These are phyloP conservation scores for Laticauda colubrina DNA, from an alignment of 2,113 vertebrate genomes.

Conservation along the genomic window DNA sequence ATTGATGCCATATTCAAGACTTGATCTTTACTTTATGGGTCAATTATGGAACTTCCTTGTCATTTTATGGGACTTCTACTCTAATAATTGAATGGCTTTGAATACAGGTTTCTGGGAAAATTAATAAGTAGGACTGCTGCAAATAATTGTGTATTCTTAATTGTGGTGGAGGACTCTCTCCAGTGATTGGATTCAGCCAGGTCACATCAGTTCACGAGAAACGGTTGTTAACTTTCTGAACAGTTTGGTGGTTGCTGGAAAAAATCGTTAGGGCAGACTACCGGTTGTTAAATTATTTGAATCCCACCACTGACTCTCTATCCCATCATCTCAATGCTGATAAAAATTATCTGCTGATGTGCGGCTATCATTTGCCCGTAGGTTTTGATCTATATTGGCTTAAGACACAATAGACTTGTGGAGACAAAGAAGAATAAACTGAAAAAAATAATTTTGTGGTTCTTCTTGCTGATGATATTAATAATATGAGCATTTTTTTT, in stretches of 20 bases:
- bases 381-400: not conserved
- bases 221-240: too few species aligned
- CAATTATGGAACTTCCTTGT: not conserved
- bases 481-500: not conserved
- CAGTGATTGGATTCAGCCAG: too few species aligned
- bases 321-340: not conserved
- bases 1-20: too few species aligned
- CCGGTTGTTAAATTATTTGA: too few species aligned
- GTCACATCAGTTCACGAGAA: fast-evolving
- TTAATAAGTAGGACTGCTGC: not conserved
- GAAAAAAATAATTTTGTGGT: not conserved
- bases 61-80: not conserved
- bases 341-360: not conserved
- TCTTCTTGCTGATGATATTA: not conserved
- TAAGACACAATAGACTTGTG: not conserved
- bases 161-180: too few species aligned
- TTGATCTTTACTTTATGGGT: not conserved
- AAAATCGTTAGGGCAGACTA: too few species aligned
- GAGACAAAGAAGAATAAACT: too few species aligned
- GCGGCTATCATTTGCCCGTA: not conserved
- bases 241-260: too few species aligned
- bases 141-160: not conserved
- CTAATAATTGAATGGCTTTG: not conserved
- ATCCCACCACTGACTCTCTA: not conserved
- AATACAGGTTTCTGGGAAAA: not conserved